Conservation (phyloP, 2,888 invertebrate species). For the Platycheirus rosarum region DNA sequence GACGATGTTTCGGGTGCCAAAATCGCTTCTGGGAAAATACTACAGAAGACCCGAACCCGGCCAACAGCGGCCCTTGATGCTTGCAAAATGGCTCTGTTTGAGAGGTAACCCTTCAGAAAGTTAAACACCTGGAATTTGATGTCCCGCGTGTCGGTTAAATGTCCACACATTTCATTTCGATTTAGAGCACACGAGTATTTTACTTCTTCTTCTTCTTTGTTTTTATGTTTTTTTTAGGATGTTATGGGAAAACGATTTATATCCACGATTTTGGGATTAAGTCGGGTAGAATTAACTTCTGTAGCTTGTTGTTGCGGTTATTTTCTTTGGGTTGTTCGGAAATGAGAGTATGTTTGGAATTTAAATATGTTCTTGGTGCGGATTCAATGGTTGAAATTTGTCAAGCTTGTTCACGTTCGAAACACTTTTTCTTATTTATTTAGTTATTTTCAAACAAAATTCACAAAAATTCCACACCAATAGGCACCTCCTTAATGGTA, state of each 20-base stretch:
- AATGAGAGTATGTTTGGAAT: constrained; percentile 62
- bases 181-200: constrained; percentile 52
- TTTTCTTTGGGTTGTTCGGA: constrained; percentile 18
- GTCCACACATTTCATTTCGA: constrained; percentile 45
- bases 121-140: constrained; percentile 58
- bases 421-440: constrained; percentile 65
- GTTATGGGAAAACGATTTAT: constrained; percentile 30
- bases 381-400: constrained; percentile 50
- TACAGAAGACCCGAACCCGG: neutral
- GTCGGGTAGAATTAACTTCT: constrained; percentile 57
- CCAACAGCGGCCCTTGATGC: constrained; percentile 47
- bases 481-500: neutral
- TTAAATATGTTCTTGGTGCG: constrained; percentile 46
- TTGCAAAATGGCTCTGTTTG: constrained; percentile 46
- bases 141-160: constrained; percentile 29
- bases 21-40: constrained; percentile 70
- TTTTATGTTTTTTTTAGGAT: constrained; percentile 1
- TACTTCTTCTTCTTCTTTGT: neutral
- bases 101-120: constrained; percentile 40
- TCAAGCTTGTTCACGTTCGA: constrained; percentile 55
- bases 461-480: constrained; percentile 61
- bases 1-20: constrained; percentile 68
- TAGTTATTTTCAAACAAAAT: constrained; percentile 48
- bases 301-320: constrained; percentile 11
- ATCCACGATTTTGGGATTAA: constrained; percentile 61